Base-by-base conservation (phyloP, 2,888 invertebrate species). In the Eilema sororculum region DNA sequence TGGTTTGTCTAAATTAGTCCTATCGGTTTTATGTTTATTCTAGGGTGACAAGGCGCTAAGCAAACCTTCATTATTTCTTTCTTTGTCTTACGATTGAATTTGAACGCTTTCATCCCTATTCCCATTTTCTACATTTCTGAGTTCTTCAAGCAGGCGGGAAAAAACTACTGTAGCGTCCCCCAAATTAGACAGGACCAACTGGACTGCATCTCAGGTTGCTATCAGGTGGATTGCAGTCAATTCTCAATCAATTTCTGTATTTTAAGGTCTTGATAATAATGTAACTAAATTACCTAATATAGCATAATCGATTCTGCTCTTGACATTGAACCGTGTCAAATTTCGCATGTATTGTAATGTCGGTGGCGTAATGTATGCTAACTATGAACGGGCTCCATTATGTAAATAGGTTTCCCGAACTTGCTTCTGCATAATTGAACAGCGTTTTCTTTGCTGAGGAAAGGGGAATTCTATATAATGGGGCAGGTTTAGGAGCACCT, bases 361-460 rank as follows among this genome's bases (percentile, higher is more conserved):
- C 62, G 4, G 16, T 13, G 37, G 24, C 20, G 41, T 41, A 41
- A 37, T 37, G 62, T 41, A 41, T 62, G 41, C 24, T 41, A 62
- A 62, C 41, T 41, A 62, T 24, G 10, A 16, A 3, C 62, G 52
- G 37, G 25, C 20, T 41, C 41, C 37, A 41, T 62, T 41, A 41
- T 62, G 41, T 41, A 41, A 24, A 41, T 16, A 25, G 37, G 41
- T 41, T 62, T 25, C 22, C 37, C 41, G 41, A 62, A 62, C 62
- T 37, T 37, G 30, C 61, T 62, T 62, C n/a, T 62, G 20, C 37
- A 41, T 62, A 25, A 62, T 62, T 62, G 24, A 25, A 41, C 16
- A 41, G 24, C 24, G 37, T 25, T 25, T 58, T 62, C 20, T 62
- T 62, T 62, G 62, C 20, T 37, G 62, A 13, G 10, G 8, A 24